A percentile compares a stretch with the other conserved stretches of the same genome.
Conservation (phyloP, 2,113 vertebrate species). For the Sylvia atricapilla region DNA sequence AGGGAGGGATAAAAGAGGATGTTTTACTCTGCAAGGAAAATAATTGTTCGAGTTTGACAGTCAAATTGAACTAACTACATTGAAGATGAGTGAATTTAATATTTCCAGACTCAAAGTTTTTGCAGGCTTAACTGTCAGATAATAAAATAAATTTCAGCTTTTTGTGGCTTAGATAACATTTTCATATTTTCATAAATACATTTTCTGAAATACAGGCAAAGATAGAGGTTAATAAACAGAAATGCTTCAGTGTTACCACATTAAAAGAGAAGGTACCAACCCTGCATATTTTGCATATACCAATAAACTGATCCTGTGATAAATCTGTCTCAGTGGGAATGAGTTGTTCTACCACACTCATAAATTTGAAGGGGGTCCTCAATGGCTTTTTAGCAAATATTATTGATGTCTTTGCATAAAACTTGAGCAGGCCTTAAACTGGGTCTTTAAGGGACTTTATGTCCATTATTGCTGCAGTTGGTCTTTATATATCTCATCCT, state of each 20-base stretch:
- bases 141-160: not conserved
- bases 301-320: not conserved
- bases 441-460: not conserved
- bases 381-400: not conserved
- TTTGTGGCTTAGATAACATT: not conserved
- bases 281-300: not conserved
- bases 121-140: not conserved
- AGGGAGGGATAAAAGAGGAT: not conserved
- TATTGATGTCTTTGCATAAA: not conserved
- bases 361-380: not conserved
- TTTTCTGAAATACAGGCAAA: not conserved
- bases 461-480: not conserved
- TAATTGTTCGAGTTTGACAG: constrained; percentile 36
- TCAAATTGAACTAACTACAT: constrained; percentile 34
- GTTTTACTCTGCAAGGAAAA: constrained; percentile 23
- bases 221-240: not conserved
- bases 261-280: not conserved
- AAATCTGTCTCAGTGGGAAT: not conserved
- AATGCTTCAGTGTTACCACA: not conserved
- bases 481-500: not conserved
- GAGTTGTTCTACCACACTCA: not conserved
- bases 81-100: constrained; percentile 8
- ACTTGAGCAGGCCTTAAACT: not conserved
- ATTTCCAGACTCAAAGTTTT: not conserved
- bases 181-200: not conserved